Percentiles rank a stretch among this genome's conserved stretches.
Evolutionary conservation across 2,888 invertebrate species (phyloP).

Genomic region (Lepidonotus clava): DNA sequence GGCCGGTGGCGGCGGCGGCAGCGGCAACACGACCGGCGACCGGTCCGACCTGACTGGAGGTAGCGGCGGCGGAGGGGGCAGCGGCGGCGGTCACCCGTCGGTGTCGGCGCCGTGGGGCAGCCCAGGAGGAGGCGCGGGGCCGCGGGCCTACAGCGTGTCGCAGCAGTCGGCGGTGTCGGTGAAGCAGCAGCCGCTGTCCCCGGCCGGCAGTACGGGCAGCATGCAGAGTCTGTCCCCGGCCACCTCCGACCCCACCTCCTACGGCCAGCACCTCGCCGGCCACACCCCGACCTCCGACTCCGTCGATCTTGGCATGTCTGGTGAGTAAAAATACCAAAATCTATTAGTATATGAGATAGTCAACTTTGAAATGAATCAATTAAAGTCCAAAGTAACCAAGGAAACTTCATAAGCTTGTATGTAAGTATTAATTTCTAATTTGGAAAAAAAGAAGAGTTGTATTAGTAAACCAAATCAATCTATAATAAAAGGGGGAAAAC

Average conservation of each 20-base stretch:
- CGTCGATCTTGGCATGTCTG: slow-evolving; percentile 54
- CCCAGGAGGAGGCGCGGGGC: not conserved
- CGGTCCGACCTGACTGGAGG: not conserved
- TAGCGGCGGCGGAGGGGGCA: not conserved
- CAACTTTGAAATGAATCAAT: too few species aligned
- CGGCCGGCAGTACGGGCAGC: slow-evolving; percentile 78
- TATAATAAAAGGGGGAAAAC: too few species aligned
- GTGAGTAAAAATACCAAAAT: too few species aligned
- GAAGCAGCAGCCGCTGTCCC: slow-evolving; percentile 60
- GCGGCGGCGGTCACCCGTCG: not conserved
- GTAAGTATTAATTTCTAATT: too few species aligned
- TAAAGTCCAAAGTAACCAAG: too few species aligned
- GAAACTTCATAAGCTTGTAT: too few species aligned
- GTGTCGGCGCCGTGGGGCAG: not conserved
- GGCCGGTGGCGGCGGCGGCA: not conserved
- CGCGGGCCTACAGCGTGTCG: not conserved
- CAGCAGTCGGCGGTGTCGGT: not conserved
- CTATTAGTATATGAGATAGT: too few species aligned
- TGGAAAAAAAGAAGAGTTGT: too few species aligned
- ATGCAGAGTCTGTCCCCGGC: slow-evolving; percentile 75
- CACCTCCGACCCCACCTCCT: slow-evolving; percentile 58
- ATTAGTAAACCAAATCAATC: too few species aligned
- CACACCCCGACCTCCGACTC: slow-evolving; percentile 14
- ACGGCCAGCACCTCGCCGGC: not conserved
- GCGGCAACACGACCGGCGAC: not conserved